Evolutionary conservation across 2,113 vertebrate genomes (phyloP).

Genomic region (Leptocoma aspasia): DNA sequence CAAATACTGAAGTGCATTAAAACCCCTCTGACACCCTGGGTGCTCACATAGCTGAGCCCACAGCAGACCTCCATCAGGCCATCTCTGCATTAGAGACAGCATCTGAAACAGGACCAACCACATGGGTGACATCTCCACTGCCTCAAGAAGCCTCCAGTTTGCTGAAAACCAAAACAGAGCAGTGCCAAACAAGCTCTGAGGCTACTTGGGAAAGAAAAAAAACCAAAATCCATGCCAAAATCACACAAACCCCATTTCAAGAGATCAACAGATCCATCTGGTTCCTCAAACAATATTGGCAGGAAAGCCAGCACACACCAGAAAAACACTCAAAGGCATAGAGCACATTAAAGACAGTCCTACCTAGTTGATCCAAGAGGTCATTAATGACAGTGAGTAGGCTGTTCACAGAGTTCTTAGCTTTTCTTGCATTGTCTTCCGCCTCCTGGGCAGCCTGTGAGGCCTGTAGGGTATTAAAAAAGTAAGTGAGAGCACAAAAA

Average conservation of each 20-base stretch:
- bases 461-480: constrained; percentile 70
- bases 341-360: neutral
- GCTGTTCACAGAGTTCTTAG: constrained; percentile 86
- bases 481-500: neutral
- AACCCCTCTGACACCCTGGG: neutral
- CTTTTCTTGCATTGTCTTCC: constrained; percentile 91
- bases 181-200: neutral
- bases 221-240: neutral
- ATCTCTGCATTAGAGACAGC: neutral
- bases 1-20: neutral
- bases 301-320: neutral
- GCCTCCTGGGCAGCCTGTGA: constrained; percentile 90
- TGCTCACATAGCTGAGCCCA: neutral
- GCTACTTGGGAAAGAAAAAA: neutral
- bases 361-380: constrained; percentile 88
- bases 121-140: neutral
- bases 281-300: rapidly evolving
- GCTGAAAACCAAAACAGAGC: neutral
- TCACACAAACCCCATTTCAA: neutral
- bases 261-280: neutral
- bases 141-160: neutral
- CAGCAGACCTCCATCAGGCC: rapidly evolving
- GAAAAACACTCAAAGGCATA: neutral
- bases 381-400: constrained; percentile 83
- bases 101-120: neutral